Conservation (phyloP, 2,797 vertebrate genomes). For the Tapera naevia region DNA sequence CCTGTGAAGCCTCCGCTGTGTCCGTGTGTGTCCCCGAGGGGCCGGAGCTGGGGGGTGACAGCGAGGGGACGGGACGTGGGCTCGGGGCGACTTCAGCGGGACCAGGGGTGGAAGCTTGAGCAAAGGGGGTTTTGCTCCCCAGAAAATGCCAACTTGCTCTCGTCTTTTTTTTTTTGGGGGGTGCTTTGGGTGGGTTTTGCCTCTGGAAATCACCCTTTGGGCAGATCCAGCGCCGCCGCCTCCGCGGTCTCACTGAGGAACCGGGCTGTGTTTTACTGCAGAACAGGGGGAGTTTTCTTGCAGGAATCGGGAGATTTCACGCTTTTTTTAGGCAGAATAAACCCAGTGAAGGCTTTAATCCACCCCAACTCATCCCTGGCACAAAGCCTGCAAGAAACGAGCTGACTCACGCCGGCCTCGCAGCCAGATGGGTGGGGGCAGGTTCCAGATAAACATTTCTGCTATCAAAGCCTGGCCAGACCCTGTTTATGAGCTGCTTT, state of each 20-base stretch:
- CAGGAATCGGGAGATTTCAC: accelerated
- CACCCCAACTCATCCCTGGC: background rate
- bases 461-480: slow-evolving; percentile 35
- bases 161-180: accelerated
- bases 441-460: slow-evolving; percentile 10
- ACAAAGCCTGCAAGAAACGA: background rate
- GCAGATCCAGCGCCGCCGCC: accelerated
- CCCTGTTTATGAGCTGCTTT: background rate
- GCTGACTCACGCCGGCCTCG: slow-evolving; percentile 40
- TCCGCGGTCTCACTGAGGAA: accelerated
- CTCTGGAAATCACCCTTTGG: background rate
- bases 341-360: background rate
- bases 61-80: too few relatives aligned
- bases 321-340: background rate
- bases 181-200: accelerated
- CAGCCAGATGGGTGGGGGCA: slow-evolving; percentile 20
- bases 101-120: accelerated
- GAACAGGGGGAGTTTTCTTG: accelerated
- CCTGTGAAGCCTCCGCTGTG: background rate
- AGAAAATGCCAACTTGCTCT: accelerated
- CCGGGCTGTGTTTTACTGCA: accelerated
- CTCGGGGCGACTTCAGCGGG: accelerated
- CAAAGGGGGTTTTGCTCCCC: background rate
- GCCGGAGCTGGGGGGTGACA: too few relatives aligned
- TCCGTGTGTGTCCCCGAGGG: background rate